Evolutionary conservation across 2,888 invertebrate genomes (phyloP).

Genomic region (Ennomos fuscantarius): DNA sequence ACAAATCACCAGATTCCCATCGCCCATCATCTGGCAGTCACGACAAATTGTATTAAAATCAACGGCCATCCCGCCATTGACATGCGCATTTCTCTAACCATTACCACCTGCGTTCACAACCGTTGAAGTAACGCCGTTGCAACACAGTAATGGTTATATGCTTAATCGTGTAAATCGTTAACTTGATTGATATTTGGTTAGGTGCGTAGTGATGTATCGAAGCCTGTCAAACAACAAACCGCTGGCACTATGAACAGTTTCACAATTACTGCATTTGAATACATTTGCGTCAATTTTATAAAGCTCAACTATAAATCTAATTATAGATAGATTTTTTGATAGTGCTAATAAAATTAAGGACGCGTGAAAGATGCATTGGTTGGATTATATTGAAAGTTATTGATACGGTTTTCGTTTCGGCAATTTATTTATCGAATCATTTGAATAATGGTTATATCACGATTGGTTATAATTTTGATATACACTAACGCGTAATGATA

Average conservation of each 20-base stretch:
- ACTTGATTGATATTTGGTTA: slow-evolving; percentile 51
- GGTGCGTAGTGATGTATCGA: slow-evolving; percentile 70
- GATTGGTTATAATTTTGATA: slow-evolving; percentile 20
- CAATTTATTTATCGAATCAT: slow-evolving; percentile 44
- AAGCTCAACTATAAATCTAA: slow-evolving; percentile 73
- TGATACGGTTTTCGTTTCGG: slow-evolving; percentile 44
- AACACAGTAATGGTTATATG: slow-evolving; percentile 45
- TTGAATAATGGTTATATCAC: slow-evolving; percentile 42
- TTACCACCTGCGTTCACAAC: slow-evolving; percentile 53
- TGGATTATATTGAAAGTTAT: slow-evolving; percentile 55
- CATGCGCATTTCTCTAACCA: slow-evolving; percentile 60
- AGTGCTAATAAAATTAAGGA: slow-evolving; percentile 61
- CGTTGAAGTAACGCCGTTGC: slow-evolving; percentile 39
- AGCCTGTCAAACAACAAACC: slow-evolving; percentile 68
- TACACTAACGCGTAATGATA: slow-evolving; percentile 12
- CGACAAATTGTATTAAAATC: slow-evolving; percentile 80
- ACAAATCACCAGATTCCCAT: slow-evolving; percentile 80
- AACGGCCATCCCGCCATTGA: slow-evolving; percentile 70
- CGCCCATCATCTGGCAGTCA: slow-evolving; percentile 77
- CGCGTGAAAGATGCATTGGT: slow-evolving; percentile 50
- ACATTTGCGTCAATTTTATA: slow-evolving; percentile 76
- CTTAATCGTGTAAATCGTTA: slow-evolving; percentile 43
- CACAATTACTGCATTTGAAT: slow-evolving; percentile 79
- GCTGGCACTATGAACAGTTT: slow-evolving; percentile 71
- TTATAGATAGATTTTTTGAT: slow-evolving; percentile 65